Evolutionary conservation across 1,140 invertebrate species (phyloP), one percentile per base, ranked within the genome.

Genomic region (Cecropterus lyciades): DNA sequence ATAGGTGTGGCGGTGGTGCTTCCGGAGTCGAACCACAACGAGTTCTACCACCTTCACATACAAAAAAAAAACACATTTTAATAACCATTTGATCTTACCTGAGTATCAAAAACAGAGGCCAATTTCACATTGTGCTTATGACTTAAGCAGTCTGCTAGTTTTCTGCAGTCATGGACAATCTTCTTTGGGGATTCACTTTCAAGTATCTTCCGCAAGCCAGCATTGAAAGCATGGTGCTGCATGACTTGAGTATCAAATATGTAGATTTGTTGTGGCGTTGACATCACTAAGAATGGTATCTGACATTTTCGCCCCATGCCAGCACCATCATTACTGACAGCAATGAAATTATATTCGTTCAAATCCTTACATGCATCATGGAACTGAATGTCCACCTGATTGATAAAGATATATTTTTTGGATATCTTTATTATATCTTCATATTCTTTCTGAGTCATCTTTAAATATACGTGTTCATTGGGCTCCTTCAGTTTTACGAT

Each of bases 161-260:
- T 92, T 72, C 91, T 86, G 62, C 87, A 92, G 69, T 93, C 87
- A 86, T 93, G 92, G 13, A 93, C 80, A 74, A 93, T 92, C 74
- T 93, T 93, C 59, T 92, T 91, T 43, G 89, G 89, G 14, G 51
- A 64, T 27, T 91, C 77, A 78, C 75, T 81, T 76, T 93, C 89
- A 24, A 93, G 74, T 9, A 93, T 65, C 49, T 90, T 76, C 48
- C 85, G 87, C 15, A 93, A 65, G 4, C 91, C 92, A 66, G 79
- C 83, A 68, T 89, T 82, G 83, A 93, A 93, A 14, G 84, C 87
- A 78, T 84, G 86, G 52, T 85, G 82, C 45, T 92, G 89, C 81
- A 92, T 84, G n/a, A 85, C 84, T 73, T 92, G 85, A 8, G 84
- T 87, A 67, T 93, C 92, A 82, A 93, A 93, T 59, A 93, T 92